A percentile compares a stretch with the other conserved stretches of the same genome.
phyloP scores from a whole-genome alignment of 2,888 invertebrate species.

The Sisyra nigra region DNA sequence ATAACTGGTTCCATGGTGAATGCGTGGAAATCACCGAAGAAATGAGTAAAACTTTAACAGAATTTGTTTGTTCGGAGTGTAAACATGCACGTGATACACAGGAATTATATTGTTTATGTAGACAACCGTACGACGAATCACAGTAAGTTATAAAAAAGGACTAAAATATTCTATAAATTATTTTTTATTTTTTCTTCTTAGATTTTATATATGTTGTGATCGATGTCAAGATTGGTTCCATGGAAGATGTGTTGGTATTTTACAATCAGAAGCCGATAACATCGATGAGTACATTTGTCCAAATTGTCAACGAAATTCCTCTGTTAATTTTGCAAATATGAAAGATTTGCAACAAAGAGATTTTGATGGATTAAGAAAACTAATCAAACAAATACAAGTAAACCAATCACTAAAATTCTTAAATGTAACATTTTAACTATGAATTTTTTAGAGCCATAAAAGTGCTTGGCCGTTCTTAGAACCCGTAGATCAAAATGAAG shows the following conservation, averaged over 20 bases:
- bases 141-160: constrained; percentile 54
- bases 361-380: constrained; percentile 65
- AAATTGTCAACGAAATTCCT: constrained; percentile 80
- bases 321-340: constrained; percentile 81
- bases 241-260: constrained; percentile 88
- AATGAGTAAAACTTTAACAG: constrained; percentile 76
- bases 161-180: constrained; percentile 5
- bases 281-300: constrained; percentile 96
- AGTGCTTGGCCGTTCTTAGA: constrained; percentile 98
- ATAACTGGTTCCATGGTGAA: constrained; percentile 97
- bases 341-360: constrained; percentile 66
- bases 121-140: constrained; percentile 92
- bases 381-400: constrained; percentile 81
- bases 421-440: constrained; percentile 6
- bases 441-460: constrained; percentile 58
- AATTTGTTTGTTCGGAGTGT: constrained; percentile 79
- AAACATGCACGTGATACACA: constrained; percentile 73
- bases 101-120: constrained; percentile 90
- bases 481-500: constrained; percentile 90
- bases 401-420: background rate
- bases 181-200: constrained; percentile 25
- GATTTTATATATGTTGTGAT: constrained; percentile 98
- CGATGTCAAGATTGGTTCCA: constrained; percentile 99
- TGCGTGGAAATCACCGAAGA: constrained; percentile 90
- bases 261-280: constrained; percentile 84